Percentiles rank a stretch among this genome's conserved stretches.
Conservation (phyloP, 2,888 invertebrate genomes). For the Andrena camellia region DNA sequence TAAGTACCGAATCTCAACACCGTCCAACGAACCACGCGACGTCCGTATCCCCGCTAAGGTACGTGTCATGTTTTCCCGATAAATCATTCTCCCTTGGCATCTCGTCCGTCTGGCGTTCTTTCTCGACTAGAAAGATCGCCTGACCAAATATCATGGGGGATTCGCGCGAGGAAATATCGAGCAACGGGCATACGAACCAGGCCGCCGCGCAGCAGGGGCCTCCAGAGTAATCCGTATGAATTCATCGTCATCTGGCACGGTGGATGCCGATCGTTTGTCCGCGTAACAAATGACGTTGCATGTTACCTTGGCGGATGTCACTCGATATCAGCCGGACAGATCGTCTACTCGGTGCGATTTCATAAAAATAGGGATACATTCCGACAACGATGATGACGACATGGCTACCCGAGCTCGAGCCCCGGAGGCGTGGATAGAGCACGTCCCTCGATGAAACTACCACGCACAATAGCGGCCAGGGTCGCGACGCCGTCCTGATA, state of each 20-base stretch:
- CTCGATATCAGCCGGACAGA: conserved; percentile 66
- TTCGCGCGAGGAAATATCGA: neutral
- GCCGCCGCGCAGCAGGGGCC: neutral
- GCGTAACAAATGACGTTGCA: conserved; percentile 75
- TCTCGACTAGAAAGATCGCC: neutral
- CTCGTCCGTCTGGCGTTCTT: neutral
- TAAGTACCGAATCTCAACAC: conserved; percentile 46
- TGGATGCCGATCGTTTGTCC: conserved; percentile 54
- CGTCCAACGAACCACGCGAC: no score
- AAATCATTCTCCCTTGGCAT: conserved; percentile 48
- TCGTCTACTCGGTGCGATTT: conserved; percentile 66
- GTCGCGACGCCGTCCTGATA: neutral
- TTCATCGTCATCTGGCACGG: conserved; percentile 68
- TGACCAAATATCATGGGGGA: neutral
- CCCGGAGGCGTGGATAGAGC: conserved; percentile 21
- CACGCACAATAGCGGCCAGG: conserved; percentile 26
- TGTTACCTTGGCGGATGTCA: conserved; percentile 56
- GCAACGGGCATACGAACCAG: neutral
- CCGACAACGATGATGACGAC: conserved; percentile 11
- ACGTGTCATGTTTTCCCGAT: conserved; percentile 30
- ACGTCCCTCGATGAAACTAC: conserved; percentile 23
- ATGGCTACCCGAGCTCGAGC: neutral
- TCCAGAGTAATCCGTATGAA: conserved; percentile 34
- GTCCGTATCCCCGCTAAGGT: neutral
- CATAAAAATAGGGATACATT: conserved; percentile 43